Conservation (phyloP, 2,113 vertebrate genomes). For the Albula goreensis region DNA sequence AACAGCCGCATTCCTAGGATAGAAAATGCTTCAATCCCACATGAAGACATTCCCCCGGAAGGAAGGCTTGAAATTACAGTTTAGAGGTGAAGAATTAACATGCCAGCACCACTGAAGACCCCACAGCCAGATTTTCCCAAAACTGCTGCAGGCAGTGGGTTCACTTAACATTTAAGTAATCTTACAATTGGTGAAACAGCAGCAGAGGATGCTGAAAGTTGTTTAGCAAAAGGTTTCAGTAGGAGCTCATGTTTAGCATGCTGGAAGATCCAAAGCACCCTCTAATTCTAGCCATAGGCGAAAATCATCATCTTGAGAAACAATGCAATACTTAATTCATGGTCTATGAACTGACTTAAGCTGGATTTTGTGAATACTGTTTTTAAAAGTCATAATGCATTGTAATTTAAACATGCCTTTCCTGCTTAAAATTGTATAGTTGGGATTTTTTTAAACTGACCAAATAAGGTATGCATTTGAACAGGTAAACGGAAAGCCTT, state of each 20-base stretch:
- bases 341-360: background rate
- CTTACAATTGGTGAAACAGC: background rate
- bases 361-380: background rate
- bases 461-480: background rate
- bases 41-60: background rate
- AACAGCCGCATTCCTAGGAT: background rate
- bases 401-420: background rate
- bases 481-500: background rate
- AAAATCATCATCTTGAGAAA: background rate
- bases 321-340: background rate
- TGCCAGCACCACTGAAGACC: background rate
- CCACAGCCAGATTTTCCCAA: conserved; percentile 1
- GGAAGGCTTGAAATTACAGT: conserved; percentile 2
- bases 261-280: background rate
- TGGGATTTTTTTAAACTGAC: background rate
- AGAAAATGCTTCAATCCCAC: background rate
- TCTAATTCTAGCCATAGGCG: background rate
- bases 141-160: background rate
- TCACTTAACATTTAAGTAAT: conserved; percentile 13
- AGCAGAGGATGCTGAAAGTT: background rate
- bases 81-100: conserved; percentile 4
- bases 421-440: background rate
- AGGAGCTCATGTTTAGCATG: background rate
- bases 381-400: background rate
- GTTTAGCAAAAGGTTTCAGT: background rate